Percentiles rank a stretch among this genome's conserved stretches.
These are phyloP conservation scores for Lathamus discolor DNA, from an alignment of 2,113 vertebrate species.

Conservation along the genomic window DNA sequence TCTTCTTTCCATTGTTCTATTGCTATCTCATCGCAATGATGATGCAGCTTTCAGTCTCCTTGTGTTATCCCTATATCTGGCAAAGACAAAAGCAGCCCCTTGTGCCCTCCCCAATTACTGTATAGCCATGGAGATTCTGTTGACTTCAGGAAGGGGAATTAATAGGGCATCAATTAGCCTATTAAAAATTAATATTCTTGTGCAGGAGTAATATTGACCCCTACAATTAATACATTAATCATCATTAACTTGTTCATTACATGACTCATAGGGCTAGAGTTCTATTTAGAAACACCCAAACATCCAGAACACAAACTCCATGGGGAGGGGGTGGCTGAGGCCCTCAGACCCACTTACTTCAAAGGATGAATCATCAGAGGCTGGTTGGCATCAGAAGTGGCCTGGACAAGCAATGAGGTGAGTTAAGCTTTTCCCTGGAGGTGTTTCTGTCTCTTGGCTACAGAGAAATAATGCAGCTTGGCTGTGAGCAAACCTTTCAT, in stretches of 20 bases:
- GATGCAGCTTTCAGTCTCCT: background rate
- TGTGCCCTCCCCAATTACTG: background rate
- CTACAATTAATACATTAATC: background rate
- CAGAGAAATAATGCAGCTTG: background rate
- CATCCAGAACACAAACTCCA: background rate
- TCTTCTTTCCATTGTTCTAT: background rate
- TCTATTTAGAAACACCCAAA: background rate
- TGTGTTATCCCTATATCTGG: background rate
- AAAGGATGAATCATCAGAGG: constrained; percentile 29
- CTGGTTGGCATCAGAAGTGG: background rate
- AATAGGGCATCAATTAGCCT: background rate
- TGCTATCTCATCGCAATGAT: background rate
- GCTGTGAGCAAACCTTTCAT: background rate
- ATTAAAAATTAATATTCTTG: background rate
- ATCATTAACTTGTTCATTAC: background rate
- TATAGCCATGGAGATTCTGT: background rate
- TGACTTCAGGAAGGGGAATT: background rate
- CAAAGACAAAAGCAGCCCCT: background rate
- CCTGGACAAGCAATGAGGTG: background rate
- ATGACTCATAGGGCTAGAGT: background rate
- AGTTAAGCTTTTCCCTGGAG: background rate
- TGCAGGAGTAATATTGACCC: background rate
- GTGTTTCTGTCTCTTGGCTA: background rate
- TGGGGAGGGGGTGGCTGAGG: background rate
- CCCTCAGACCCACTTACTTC: background rate